Base-by-base conservation (phyloP, 2,113 vertebrate species). In the Xiphorhynchus elegans region DNA sequence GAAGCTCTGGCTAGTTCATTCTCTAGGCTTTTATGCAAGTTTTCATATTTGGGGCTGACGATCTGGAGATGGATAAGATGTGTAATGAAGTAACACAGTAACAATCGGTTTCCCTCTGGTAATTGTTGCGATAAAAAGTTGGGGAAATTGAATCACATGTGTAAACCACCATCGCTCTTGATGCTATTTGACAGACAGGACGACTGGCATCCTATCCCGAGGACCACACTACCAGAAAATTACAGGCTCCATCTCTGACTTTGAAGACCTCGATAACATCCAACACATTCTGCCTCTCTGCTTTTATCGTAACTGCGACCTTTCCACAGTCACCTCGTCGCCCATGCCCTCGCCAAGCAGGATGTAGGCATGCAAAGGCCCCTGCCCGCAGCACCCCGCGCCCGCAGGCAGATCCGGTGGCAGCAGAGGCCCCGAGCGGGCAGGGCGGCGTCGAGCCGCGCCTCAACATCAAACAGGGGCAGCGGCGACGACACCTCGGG, bases 211-310 rank as follows among this genome's bases (percentile, higher is more conserved):
- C 76, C 37, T 77, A 33, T 44, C 87, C 78, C 4, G 16, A 91
- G 93, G 84, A 87, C 23, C 68, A 37, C 78, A 31, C 9, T 14
- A 20, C 49, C 85, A 44, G 58, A 35, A 93, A 78, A 96, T 96
- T 79, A 94, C 56, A 94, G 88, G 53, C 28, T 84, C 44, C 60
- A 2, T 21, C 56, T 49, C 53, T n/a, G 56, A 42, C 95, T 92
- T 95, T 92, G 92, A 97, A 93, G 79, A 84, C 18, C 73, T 53
- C 40, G 72, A 86, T 55, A 86, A 69, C 52, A n/a, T 70, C 88
- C 91, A 69, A 83, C 18, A 3, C 62, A 17, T 79, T 90, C 84
- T 10, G 21, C 42, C 70, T 47, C 49, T 7, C 42, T 33, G 16
- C 42, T 93, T 80, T 94, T 74, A 93, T 90, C 66, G 53, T 12